A percentile compares a stretch with the other conserved stretches of the same genome.
Evolutionary conservation across 2,888 invertebrate species (phyloP).

Genomic region (Ophioninae sp.): DNA sequence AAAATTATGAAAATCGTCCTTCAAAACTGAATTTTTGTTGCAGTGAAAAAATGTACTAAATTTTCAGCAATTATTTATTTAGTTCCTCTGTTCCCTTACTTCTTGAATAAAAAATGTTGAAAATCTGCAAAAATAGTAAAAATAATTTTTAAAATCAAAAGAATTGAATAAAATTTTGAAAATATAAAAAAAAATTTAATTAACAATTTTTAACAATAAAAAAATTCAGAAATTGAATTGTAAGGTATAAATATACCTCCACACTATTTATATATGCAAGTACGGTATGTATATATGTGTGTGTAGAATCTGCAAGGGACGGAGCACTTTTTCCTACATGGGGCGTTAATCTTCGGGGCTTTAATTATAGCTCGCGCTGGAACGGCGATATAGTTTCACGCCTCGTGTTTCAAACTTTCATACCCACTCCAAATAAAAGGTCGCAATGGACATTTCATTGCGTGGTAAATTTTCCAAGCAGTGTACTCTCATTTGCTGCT

Average conservation of each 20-base stretch:
- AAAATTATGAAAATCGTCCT: no score
- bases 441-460: neutral
- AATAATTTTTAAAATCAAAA: no score
- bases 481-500: neutral
- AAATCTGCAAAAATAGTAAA: no score
- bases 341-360: conserved; percentile 62
- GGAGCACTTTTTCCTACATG: conserved; percentile 58
- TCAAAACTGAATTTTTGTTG: no score
- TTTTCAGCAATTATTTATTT: no score
- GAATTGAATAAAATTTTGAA: no score
- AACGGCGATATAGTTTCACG: conserved; percentile 58
- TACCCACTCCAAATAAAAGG: neutral
- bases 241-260: neutral
- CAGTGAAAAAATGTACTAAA: no score
- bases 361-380: conserved; percentile 60
- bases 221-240: neutral
- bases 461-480: neutral
- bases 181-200: no score
- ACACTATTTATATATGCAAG: neutral
- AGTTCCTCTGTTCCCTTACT: no score
- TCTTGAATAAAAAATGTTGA: no score
- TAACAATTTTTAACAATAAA: neutral
- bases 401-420: conserved; percentile 39
- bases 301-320: conserved; percentile 9
- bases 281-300: neutral